A percentile compares a stretch with the other conserved stretches of the same genome.
phyloP scores from a whole-genome alignment of 2,113 vertebrate species.

The Herpetotheres cachinnans region DNA sequence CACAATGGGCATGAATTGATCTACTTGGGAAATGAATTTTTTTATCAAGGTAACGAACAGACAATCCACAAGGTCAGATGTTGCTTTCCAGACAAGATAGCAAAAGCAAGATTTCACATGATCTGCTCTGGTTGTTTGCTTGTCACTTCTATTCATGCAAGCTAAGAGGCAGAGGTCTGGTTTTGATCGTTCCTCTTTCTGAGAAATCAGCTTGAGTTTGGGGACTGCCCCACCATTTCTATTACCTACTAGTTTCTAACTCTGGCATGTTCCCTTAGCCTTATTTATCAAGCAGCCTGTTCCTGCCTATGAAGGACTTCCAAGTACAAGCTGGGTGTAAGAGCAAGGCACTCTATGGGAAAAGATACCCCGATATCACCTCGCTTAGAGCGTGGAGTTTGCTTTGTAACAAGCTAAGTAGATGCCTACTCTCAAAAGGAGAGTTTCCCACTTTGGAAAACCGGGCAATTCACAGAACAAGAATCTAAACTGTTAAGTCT shows the following conservation, averaged over 20 bases:
- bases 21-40: background rate
- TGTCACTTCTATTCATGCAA: background rate
- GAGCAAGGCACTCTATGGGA: background rate
- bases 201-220: background rate
- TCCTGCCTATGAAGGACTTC: rapidly evolving
- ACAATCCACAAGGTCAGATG: background rate
- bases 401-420: background rate
- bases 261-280: background rate
- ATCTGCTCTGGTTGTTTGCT: background rate
- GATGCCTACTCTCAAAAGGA: background rate
- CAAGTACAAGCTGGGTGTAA: rapidly evolving
- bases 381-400: background rate
- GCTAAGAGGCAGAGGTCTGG: background rate
- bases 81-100: background rate
- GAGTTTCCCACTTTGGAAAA: background rate
- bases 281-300: background rate
- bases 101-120: background rate
- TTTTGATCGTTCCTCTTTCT: background rate
- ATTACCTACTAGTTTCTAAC: rapidly evolving
- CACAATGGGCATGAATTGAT: no score
- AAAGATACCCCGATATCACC: rapidly evolving
- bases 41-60: background rate
- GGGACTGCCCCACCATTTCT: rapidly evolving
- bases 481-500: background rate
- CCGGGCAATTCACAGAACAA: background rate